A percentile compares a stretch with the other conserved stretches of the same genome.
phyloP scores from a whole-genome alignment of 2,113 vertebrate species.

The Thermophis baileyi region DNA sequence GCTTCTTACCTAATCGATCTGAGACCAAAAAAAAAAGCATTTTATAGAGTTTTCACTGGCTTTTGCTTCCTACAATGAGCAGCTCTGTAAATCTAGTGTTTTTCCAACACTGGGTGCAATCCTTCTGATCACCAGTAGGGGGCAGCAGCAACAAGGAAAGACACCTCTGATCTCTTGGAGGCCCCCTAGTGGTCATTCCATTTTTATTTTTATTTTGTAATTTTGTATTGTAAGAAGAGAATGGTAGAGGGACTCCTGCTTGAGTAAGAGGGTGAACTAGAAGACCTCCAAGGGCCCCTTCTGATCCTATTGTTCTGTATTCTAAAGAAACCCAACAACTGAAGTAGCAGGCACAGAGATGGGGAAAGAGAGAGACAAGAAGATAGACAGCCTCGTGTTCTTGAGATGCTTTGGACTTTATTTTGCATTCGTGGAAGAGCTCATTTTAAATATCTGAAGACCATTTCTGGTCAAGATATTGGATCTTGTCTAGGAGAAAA shows the following conservation, averaged over 20 bases:
- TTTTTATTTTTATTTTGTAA: background rate
- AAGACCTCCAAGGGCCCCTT: background rate
- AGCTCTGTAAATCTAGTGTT: background rate
- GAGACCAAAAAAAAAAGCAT: background rate
- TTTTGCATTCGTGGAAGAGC: too few relatives aligned
- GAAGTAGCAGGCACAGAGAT: background rate
- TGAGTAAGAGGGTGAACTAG: background rate
- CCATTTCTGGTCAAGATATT: background rate
- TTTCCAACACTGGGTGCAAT: background rate
- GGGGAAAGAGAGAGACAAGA: too few relatives aligned
- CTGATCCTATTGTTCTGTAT: background rate
- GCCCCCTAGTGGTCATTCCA: background rate
- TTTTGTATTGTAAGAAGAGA: background rate
- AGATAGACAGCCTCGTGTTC: too few relatives aligned
- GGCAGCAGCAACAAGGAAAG: background rate
- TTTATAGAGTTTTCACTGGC: background rate
- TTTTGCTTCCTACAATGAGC: background rate
- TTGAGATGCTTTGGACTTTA: too few relatives aligned
- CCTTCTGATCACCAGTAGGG: background rate
- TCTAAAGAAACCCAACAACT: background rate
- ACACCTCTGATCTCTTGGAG: background rate
- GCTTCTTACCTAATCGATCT: background rate
- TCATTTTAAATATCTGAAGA: background rate
- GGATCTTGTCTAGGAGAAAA: background rate
- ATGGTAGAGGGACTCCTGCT: background rate